Evolutionary conservation across 2,888 invertebrate species (phyloP).

Genomic region (Willowsia nigromaculata): DNA sequence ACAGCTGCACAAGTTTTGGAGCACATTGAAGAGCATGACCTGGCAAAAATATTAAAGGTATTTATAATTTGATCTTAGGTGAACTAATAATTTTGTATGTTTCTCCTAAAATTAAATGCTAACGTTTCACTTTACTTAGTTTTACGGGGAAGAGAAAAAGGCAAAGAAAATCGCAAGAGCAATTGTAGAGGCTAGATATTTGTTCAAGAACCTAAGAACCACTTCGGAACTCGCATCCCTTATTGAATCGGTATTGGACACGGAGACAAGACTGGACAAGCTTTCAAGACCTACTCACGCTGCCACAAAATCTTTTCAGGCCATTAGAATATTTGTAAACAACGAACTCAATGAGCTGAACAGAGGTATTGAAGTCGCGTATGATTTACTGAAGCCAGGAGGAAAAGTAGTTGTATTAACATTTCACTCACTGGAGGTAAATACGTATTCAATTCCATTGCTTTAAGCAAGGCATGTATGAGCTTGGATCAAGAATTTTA

Average conservation of each 20-base stretch:
- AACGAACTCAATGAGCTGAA: constrained; percentile 97
- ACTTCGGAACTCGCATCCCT: constrained; percentile 91
- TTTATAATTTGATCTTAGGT: neutral
- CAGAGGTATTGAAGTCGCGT: constrained; percentile 90
- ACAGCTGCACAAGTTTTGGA: constrained; percentile 94
- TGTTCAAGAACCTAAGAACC: constrained; percentile 88
- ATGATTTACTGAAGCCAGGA: constrained; percentile 87
- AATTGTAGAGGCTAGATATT: constrained; percentile 90
- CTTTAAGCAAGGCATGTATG: no score
- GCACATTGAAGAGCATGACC: constrained; percentile 87
- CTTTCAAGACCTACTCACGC: constrained; percentile 88
- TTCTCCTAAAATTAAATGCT: neutral
- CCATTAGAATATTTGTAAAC: constrained; percentile 96
- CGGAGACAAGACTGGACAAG: constrained; percentile 85
- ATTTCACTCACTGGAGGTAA: constrained; percentile 87
- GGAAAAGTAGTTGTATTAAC: constrained; percentile 91
- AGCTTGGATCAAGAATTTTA: no score
- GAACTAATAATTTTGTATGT: neutral
- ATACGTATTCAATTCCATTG: no score
- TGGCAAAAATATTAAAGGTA: constrained; percentile 88
- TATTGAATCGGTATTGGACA: constrained; percentile 84
- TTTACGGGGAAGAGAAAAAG: constrained; percentile 94
- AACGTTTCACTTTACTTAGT: constrained; percentile 76
- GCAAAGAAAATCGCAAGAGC: constrained; percentile 93
- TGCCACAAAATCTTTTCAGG: constrained; percentile 96